Base-by-base conservation (phyloP, 2,797 vertebrate species). In the Syngnathus acus region DNA sequence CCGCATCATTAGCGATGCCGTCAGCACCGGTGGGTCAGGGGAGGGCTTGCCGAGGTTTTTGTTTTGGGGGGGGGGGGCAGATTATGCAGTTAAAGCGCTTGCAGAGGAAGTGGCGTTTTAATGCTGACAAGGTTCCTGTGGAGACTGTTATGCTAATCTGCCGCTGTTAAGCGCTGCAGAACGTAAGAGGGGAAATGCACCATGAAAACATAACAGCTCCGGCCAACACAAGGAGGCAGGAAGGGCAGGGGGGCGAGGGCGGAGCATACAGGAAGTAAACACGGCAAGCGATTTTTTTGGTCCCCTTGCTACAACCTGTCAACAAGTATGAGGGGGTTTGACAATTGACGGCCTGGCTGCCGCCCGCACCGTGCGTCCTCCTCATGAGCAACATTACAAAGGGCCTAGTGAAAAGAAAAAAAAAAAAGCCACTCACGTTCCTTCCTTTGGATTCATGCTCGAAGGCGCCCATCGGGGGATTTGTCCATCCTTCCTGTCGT, bases 111-210 rank as follows among this genome's bases (percentile, higher is more conserved):
- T 76, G 71, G 80, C 42, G 73, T 83, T 84, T 78, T 82, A 86
- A 77, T 75, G 73, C 87, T 83, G 78, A 87, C 78, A 72, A 79
- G 66, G 82, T 87, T 90, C 84, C 89, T 84, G 81, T 64, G 69
- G 81, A 79, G 82, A 83, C 78, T 83, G 82, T 86, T 83, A 88
- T 90, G 88, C 80, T 91, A 89, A 92, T 90, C 84, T 86, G 75
- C 70, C 68, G 60, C 47, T 59, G 75, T 78, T 88, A 86, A 82
- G 79, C 66, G 61, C 82, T 70, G 82, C 72, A 80, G 65, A 84
- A 77, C 57, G 39, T 73, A 11, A 65, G 73, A 72, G 73, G 62
- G 76, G 74, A 83, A 88, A 87, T 84, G 78, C 82, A 85, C 72
- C 81, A 82, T 89, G 87, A 89, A 89, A 86, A 83, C 68, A 77